These are phyloP conservation scores for Arremon aurantiirostris DNA, from an alignment of 2,797 vertebrate species.

Conservation along the genomic window DNA sequence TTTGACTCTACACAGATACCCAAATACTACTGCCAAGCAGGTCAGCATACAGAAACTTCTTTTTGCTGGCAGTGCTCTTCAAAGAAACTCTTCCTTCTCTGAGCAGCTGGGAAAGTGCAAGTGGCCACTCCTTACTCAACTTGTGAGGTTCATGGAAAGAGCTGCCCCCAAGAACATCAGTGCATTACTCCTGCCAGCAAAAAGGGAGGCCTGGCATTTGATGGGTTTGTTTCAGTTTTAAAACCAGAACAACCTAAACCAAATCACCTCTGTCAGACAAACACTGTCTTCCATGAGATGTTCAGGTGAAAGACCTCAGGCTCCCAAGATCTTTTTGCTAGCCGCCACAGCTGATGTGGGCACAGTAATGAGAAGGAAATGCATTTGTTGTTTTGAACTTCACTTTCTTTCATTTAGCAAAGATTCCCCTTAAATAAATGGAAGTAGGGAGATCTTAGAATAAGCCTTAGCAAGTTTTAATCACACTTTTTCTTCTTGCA, in stretches of 20 bases:
- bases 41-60: neutral
- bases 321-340: neutral
- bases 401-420: neutral
- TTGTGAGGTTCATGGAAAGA: neutral
- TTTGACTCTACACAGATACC: neutral
- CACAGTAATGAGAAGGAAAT: neutral
- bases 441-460: constrained; percentile 59
- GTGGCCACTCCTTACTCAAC: neutral
- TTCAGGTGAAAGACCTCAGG: neutral
- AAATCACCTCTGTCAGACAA: neutral
- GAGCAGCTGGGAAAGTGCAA: neutral
- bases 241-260: neutral
- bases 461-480: constrained; percentile 71
- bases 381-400: neutral
- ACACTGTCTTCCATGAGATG: neutral
- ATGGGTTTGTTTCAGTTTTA: neutral
- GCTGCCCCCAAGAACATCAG: neutral
- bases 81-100: neutral
- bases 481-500: constrained; percentile 71
- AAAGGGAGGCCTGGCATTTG: neutral
- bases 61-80: neutral
- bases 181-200: neutral
- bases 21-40: neutral
- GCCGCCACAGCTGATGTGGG: neutral
- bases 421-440: constrained; percentile 38